phyloP scores from a whole-genome alignment of 2,113 vertebrate species.

The Mesoclemmys tuberculata region DNA sequence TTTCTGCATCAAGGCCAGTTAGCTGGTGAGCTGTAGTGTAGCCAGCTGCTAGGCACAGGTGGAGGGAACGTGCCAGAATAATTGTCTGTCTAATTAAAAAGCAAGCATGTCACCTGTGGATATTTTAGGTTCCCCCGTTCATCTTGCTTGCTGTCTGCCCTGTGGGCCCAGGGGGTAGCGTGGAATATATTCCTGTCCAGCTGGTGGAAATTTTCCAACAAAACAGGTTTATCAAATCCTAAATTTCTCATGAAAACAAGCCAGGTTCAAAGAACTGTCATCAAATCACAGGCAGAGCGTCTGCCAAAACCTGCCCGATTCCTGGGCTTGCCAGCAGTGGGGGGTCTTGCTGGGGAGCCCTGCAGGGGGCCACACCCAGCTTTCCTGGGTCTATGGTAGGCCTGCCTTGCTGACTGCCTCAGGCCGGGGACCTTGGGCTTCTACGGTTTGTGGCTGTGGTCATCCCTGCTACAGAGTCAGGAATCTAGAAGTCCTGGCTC shows the following conservation, averaged over 20 bases:
- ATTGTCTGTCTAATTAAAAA: neutral
- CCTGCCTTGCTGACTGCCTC: no score
- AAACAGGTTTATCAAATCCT: neutral
- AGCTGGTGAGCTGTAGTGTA: neutral
- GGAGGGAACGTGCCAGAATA: neutral
- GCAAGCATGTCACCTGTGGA: neutral
- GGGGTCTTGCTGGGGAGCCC: neutral
- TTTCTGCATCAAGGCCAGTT: neutral
- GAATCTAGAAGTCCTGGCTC: neutral
- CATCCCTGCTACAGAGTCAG: no score
- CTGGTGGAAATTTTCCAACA: neutral
- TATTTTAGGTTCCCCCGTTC: neutral
- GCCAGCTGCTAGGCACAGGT: neutral
- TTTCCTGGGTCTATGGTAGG: neutral
- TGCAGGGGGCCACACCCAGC: neutral
- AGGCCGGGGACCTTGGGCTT: neutral
- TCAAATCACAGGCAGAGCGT: neutral
- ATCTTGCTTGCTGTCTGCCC: neutral
- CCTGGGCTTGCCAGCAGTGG: no score
- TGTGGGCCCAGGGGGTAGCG: no score
- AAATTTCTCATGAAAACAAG: no score
- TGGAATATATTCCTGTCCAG: neutral
- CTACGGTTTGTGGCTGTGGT: neutral
- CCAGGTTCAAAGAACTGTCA: neutral
- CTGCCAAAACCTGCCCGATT: neutral